phyloP scores from a whole-genome alignment of 2,797 vertebrate genomes.

The Nothura maculosa region DNA sequence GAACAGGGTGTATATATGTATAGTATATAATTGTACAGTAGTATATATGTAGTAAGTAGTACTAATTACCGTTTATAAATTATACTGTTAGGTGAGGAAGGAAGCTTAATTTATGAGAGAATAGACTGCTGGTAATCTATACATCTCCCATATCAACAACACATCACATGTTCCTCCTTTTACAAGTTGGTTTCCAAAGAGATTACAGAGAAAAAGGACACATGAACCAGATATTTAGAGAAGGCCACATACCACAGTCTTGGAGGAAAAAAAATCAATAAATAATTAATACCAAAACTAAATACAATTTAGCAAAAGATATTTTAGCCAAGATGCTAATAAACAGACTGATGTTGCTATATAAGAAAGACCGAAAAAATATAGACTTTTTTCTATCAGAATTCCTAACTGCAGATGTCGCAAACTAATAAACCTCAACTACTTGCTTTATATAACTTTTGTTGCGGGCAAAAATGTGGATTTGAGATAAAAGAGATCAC shows the following conservation, averaged over 20 bases:
- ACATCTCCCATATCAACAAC: not conserved
- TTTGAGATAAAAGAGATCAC: slow-evolving; percentile 14
- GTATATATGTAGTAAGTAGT: not conserved
- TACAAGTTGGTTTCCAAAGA: not conserved
- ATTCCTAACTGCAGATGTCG: not conserved
- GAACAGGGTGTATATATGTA: not conserved
- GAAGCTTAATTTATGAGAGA: not conserved
- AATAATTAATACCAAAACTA: not conserved
- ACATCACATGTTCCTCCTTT: not conserved
- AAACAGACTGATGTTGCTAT: not conserved
- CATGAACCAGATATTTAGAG: not conserved
- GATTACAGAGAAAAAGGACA: not conserved
- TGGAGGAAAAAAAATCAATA: not conserved
- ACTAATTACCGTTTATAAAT: not conserved
- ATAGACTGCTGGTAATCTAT: not conserved
- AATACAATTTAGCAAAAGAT: not conserved
- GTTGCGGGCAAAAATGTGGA: not conserved
- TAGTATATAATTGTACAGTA: no score
- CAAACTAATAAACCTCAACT: not conserved
- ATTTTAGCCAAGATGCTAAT: not conserved
- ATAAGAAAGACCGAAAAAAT: not conserved
- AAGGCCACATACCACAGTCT: not conserved
- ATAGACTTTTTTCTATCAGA: not conserved
- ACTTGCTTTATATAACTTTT: not conserved
- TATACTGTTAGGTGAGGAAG: not conserved